Conservation (phyloP, 2,888 invertebrate species). For the Nudaria mundana region DNA sequence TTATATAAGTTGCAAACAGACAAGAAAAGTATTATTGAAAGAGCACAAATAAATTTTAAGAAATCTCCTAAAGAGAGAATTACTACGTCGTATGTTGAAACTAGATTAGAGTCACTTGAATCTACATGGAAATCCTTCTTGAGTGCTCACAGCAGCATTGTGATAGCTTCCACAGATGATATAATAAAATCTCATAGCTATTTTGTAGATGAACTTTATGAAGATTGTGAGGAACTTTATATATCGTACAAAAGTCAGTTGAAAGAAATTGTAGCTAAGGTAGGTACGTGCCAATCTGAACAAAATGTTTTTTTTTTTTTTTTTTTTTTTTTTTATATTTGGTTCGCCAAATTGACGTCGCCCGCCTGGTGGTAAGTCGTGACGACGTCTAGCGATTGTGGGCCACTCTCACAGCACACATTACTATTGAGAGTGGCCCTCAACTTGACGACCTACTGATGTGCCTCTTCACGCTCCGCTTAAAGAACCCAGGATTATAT, state of each 20-base stretch:
- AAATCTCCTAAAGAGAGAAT: conserved; percentile 1
- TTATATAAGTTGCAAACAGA: not conserved
- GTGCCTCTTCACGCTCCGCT: no score
- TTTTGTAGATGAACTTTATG: not conserved
- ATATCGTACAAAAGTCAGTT: not conserved
- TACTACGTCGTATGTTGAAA: not conserved
- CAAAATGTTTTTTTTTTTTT: no score
- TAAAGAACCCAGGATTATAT: no score
- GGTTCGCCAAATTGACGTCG: no score
- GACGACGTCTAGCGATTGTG: no score
- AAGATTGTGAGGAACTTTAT: not conserved
- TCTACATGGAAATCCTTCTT: not conserved
- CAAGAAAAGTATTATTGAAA: not conserved
- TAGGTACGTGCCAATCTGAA: not conserved
- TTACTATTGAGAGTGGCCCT: no score
- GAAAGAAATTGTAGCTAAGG: not conserved
- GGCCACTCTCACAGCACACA: no score
- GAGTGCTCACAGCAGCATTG: not conserved
- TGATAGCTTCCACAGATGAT: not conserved
- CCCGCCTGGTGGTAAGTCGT: no score
- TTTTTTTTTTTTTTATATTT: no score
- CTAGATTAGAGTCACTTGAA: not conserved
- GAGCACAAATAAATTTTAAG: not conserved
- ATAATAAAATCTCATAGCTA: not conserved
- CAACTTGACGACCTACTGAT: no score